Evolutionary conservation across 2,888 invertebrate genomes (phyloP), one percentile per base, ranked within the genome.

Genomic region (Ectemnius continuus): DNA sequence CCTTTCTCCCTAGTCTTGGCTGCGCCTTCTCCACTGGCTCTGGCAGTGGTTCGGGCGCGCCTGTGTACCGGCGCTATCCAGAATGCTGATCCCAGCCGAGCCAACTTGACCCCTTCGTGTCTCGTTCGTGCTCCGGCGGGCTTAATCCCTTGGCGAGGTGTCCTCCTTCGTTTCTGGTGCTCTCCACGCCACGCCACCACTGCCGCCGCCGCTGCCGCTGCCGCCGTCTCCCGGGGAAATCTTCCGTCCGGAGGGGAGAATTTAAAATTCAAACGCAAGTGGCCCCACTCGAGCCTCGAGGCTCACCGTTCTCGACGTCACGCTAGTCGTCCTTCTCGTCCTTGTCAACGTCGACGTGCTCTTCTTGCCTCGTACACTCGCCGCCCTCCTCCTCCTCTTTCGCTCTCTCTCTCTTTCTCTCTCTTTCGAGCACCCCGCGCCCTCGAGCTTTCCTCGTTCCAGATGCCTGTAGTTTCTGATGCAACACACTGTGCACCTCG

Each of bases 201-300:
- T 8, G 36, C 23, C 20, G 20, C 28, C 8, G 36, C 11, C 36
- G 36, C n/a, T n/a, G n/a, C 36, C 36, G 36, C 23, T 2, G 20
- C 28, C 8, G 36, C 11, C 36, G 36, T 36, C 36, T 36, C 36
- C 64, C 66, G 70, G 75, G 73, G 78, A 81, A 83, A 84, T 85
- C 83, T 83, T 81, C 75, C 78, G 78, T 74, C 80, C 77, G 79
- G 78, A 80, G 79, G 80, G 77, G 76, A 84, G 81, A 81, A 86
- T 86, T 87, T 86, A 84, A 85, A 86, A 86, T 87, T 87, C 85
- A 85, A 86, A 86, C 84, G 74, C 79, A 83, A 85, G 84, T 85
- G 84, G 81, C 81, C 80, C 36, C 36, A 36, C 36, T 36, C 36
- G 36, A 36, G 36, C 36, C 86, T 85, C 83, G 82, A 73, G 75